phyloP scores from a whole-genome alignment of 1,140 invertebrate genomes.

The Hylaeus anthracinus region DNA sequence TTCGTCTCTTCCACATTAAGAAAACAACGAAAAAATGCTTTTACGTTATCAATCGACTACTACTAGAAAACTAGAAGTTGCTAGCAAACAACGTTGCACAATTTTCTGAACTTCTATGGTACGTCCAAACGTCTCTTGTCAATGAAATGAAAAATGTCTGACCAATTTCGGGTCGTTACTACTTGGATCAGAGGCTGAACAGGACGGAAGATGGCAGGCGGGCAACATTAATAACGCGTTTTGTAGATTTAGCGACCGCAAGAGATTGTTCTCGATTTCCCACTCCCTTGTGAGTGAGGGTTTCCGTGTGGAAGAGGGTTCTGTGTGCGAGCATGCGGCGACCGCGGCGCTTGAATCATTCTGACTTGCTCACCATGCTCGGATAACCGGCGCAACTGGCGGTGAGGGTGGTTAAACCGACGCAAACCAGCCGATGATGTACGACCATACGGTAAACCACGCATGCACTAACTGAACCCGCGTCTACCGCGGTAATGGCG shows the following conservation, averaged over 20 bases:
- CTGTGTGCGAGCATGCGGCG: constrained; percentile 17
- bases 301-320: background rate
- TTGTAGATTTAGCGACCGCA: background rate
- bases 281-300: background rate
- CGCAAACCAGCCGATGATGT: constrained; percentile 60
- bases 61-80: too few species aligned
- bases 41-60: too few species aligned
- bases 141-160: background rate
- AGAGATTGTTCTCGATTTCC: constrained; percentile 6
- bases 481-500: constrained; percentile 31
- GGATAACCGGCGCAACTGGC: constrained; percentile 48
- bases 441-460: constrained; percentile 61
- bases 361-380: constrained; percentile 45
- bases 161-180: too few species aligned
- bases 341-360: constrained; percentile 49
- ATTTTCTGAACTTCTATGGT: too few species aligned
- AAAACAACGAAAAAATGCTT: too few species aligned
- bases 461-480: constrained; percentile 46
- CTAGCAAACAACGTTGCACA: too few species aligned
- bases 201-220: background rate
- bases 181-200: background rate
- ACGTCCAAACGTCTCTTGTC: too few species aligned
- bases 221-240: background rate
- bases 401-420: constrained; percentile 51
- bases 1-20: too few species aligned